phyloP scores from a whole-genome alignment of 1,140 invertebrate species.

The Oreohelix idahoensis region DNA sequence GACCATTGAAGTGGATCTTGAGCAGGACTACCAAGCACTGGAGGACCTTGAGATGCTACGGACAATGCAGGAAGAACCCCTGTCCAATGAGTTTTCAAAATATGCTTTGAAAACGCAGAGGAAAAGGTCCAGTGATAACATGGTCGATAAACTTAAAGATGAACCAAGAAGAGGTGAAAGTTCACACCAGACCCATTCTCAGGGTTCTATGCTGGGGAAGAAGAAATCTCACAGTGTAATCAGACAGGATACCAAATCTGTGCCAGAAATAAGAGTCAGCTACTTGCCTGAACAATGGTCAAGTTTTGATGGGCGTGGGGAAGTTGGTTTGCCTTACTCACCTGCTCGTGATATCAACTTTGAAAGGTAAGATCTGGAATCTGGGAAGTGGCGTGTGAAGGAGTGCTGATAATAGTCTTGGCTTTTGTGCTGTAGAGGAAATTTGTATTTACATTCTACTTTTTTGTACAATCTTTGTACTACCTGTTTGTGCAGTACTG shows the following conservation, averaged over 20 bases:
- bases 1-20: conserved; percentile 1
- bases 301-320: not conserved
- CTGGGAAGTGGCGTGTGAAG: no score
- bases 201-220: not conserved
- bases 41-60: conserved; percentile 30
- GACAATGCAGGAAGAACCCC: not conserved
- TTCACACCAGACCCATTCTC: not conserved
- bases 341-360: not conserved
- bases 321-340: not conserved
- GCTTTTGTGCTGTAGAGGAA: no score
- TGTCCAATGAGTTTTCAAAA: conserved; percentile 17
- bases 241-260: not conserved
- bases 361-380: not conserved
- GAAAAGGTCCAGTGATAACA: not conserved
- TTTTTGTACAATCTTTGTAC: no score
- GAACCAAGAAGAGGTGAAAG: not conserved
- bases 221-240: not conserved
- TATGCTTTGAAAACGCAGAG: not conserved
- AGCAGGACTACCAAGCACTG: conserved; percentile 19
- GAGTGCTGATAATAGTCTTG: no score
- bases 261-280: not conserved
- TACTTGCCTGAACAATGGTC: not conserved
- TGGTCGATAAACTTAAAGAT: not conserved
- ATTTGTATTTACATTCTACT: no score
- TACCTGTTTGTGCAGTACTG: no score